Evolutionary conservation across 2,888 invertebrate species (phyloP).

Genomic region (Autographa pulchrina): DNA sequence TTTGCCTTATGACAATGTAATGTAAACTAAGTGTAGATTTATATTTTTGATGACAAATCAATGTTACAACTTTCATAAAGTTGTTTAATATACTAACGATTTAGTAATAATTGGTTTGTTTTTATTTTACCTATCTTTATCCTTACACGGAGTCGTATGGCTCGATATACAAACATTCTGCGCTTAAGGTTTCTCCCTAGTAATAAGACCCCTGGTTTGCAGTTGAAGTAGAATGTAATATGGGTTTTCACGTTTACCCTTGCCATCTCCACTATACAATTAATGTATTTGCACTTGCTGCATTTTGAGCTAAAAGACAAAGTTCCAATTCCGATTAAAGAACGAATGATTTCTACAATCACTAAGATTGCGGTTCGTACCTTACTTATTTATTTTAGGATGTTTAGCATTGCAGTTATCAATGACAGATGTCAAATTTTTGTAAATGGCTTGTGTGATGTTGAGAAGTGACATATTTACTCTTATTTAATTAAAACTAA

Average conservation of each 20-base stretch:
- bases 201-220: too few species aligned
- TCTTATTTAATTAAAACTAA: neutral
- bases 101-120: conserved; percentile 65
- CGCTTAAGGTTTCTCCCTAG: too few species aligned
- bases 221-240: too few species aligned
- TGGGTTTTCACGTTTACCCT: too few species aligned
- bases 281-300: too few species aligned
- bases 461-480: neutral
- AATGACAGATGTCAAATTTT: too few species aligned
- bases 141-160: neutral
- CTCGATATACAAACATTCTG: too few species aligned
- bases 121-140: conserved; percentile 7
- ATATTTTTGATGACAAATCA: conserved; percentile 75
- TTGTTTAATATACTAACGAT: conserved; percentile 77
- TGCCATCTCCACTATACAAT: too few species aligned
- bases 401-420: neutral
- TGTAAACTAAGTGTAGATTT: conserved; percentile 54
- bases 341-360: conserved; percentile 23
- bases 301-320: conserved; percentile 8
- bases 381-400: neutral
- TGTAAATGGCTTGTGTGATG: too few species aligned
- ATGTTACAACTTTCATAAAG: conserved; percentile 80
- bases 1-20: conserved; percentile 60
- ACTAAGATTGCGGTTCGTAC: neutral
- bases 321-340: conserved; percentile 16